Conservation (phyloP, 2,888 invertebrate species). For the Andrena bicolor region DNA sequence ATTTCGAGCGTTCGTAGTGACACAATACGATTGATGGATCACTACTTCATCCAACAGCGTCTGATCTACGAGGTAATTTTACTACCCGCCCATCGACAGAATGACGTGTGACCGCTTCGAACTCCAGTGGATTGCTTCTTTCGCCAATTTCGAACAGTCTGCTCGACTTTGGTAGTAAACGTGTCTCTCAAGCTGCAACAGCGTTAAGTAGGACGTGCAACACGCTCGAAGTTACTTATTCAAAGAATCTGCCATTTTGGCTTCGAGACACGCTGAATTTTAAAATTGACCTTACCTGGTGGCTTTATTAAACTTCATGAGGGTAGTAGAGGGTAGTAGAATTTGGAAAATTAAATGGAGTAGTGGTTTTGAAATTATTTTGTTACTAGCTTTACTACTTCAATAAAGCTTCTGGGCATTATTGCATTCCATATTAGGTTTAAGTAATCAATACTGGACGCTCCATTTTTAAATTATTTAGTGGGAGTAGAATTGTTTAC, state of each 20-base stretch:
- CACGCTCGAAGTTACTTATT: background rate
- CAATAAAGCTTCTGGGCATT: too few species aligned
- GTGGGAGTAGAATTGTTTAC: too few species aligned
- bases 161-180: background rate
- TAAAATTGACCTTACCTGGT: too few species aligned
- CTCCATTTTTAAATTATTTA: too few species aligned
- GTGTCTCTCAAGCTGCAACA: background rate
- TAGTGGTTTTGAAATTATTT: too few species aligned
- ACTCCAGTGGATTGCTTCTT: background rate
- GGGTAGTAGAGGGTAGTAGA: too few species aligned
- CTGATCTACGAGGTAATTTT: slow-evolving; percentile 47
- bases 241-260: background rate
- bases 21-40: slow-evolving; percentile 51
- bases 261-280: too few species aligned
- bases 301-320: too few species aligned
- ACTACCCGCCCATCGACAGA: slow-evolving; percentile 32
- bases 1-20: background rate
- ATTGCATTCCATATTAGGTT: too few species aligned
- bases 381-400: too few species aligned
- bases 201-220: background rate
- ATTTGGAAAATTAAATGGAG: too few species aligned
- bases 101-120: slow-evolving; percentile 12
- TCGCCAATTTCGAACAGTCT: background rate
- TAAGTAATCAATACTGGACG: too few species aligned
- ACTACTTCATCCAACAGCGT: background rate